Base-by-base conservation (phyloP, 1,140 invertebrate species). In the Cherax quadricarinatus region DNA sequence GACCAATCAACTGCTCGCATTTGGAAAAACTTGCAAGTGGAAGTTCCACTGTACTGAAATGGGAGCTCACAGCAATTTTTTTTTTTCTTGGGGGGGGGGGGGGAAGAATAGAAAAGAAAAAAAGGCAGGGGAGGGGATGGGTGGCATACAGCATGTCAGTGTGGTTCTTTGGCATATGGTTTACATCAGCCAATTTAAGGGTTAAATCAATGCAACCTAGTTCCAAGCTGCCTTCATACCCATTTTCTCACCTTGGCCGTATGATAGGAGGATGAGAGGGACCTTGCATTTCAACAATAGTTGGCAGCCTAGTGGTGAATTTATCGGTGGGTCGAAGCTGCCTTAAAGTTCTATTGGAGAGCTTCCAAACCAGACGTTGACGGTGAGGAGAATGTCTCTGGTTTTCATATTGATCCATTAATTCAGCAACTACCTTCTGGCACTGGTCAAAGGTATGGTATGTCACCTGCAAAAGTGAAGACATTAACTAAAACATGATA, bases 251-350 rank as follows among this genome's bases (percentile, higher is more conserved):
- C 92, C 92, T 90, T 21, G 88, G 66, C 73, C 92, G 62, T 86
- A 93, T 93, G 78, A 93, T 88, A 79, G 92, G 93, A 41, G 85
- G 90, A 48, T 86, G 79, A 7, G 81, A 41, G 5, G 90, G 91
- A n/a, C 89, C 89, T 57, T 91, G 92, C 62, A 83, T 90, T 75
- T 97, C 97, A 94, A 97, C 96, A 94, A 97, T 97, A 93, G 96
- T 97, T 81, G 97, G 97, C 94, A 97, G 95, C 80, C 96, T 96
- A 10, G 96, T 96, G 49, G 96, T 97, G 86, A 97, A 96, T 93
- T 96, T 97, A 94, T 97, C 97, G 85, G 97, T 97, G 4, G 97
- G 97, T 86, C 97, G 96, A 91, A 97, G 95, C 92, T 97, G 96
- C 94, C 97, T 95, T 83, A 94, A 93, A 48, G 94, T 95, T 49